Evolutionary conservation across 2,113 vertebrate genomes (phyloP).

Genomic region (Calonectris borealis): DNA sequence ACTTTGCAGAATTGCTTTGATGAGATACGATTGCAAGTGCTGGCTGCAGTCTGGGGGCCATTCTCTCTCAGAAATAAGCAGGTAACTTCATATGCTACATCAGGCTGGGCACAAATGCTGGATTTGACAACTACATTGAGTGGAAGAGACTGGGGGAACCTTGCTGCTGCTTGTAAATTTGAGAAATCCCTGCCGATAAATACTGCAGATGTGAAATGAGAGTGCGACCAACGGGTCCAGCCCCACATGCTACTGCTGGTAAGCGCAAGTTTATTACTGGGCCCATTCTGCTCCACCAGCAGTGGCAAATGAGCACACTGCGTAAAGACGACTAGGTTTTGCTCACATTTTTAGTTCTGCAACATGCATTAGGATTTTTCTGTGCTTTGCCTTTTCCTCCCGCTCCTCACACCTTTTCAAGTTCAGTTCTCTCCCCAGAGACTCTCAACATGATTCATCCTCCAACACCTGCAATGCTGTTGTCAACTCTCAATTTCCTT

Average conservation of each 20-base stretch:
- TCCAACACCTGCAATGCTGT: background rate
- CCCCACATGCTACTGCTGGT: background rate
- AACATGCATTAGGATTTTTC: background rate
- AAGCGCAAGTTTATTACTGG: background rate
- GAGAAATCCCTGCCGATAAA: background rate
- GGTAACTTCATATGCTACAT: rapidly evolving
- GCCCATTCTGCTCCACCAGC: background rate
- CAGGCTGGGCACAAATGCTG: background rate
- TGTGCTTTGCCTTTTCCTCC: background rate
- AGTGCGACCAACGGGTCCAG: background rate
- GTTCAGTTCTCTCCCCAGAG: background rate
- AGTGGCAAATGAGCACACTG: rapidly evolving
- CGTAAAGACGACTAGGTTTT: rapidly evolving
- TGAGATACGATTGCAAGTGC: rapidly evolving
- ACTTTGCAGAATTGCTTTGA: background rate
- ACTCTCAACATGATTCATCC: background rate
- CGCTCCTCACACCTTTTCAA: background rate
- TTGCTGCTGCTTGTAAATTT: background rate
- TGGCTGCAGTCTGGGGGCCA: background rate
- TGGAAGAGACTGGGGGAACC: background rate
- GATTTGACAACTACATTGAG: background rate
- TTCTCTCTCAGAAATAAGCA: background rate
- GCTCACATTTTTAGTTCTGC: background rate
- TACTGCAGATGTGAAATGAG: background rate
- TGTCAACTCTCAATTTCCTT: background rate